Conservation (phyloP, 2,888 invertebrate species). For the Ichneumoninae sp. region DNA sequence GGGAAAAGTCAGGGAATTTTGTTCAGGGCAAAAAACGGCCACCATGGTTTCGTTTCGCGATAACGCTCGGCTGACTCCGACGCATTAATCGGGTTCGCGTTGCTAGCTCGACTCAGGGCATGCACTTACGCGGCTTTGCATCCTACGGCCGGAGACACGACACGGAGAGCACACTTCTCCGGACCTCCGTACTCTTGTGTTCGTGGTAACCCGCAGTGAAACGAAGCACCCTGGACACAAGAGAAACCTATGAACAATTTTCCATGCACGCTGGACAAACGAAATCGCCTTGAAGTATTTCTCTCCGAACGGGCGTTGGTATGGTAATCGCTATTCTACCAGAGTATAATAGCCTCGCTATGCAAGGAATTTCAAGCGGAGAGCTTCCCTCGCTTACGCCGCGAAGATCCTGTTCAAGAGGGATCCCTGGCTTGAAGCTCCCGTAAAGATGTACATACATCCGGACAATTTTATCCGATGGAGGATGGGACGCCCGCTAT, state of each 20-base stretch:
- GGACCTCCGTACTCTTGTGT: not conserved
- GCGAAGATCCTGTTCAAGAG: slow-evolving; percentile 19
- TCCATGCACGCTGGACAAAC: slow-evolving; percentile 47
- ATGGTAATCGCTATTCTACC: slow-evolving; percentile 62
- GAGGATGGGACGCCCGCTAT: not conserved
- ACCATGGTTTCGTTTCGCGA: too few relatives aligned
- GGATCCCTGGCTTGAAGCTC: slow-evolving; percentile 9
- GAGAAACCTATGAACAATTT: slow-evolving; percentile 48
- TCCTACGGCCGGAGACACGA: not conserved
- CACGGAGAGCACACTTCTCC: not conserved
- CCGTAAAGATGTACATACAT: slow-evolving; percentile 14
- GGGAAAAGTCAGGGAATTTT: too few relatives aligned
- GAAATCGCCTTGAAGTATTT: slow-evolving; percentile 51
- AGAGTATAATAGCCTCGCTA: slow-evolving; percentile 48
- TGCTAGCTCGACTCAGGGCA: not conserved
- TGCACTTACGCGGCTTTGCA: slow-evolving; percentile 11
- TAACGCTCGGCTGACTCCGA: not conserved
- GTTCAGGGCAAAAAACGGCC: too few relatives aligned
- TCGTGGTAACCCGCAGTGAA: slow-evolving; percentile 43
- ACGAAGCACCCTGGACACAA: slow-evolving; percentile 10
- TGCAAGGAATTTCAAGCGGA: slow-evolving; percentile 53
- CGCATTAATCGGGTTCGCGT: slow-evolving; percentile 12
- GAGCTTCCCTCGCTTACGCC: slow-evolving; percentile 33
- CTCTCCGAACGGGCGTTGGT: slow-evolving; percentile 45
- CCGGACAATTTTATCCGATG: slow-evolving; percentile 5